Conservation (phyloP, 2,888 invertebrate species). For the Coelopa pilipes region DNA sequence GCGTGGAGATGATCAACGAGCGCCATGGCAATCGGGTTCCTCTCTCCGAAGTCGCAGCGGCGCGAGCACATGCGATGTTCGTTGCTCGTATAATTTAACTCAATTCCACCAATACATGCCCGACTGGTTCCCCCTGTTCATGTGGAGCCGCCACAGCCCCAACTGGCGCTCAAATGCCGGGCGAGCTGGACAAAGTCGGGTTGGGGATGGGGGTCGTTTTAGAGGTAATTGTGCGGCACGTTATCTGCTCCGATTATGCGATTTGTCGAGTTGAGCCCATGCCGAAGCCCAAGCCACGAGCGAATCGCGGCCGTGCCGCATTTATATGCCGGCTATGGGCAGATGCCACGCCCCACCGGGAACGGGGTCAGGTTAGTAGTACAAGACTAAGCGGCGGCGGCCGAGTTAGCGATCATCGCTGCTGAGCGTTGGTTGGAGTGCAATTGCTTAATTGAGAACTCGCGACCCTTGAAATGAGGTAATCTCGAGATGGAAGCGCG, state of each 20-base stretch:
- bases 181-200: not conserved
- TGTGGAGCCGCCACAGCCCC: not conserved
- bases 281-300: not conserved
- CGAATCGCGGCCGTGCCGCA: not conserved
- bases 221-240: not conserved
- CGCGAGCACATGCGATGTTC: too few relatives aligned
- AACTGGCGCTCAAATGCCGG: not conserved
- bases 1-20: too few relatives aligned
- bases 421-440: too few relatives aligned
- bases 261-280: not conserved
- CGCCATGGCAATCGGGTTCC: too few relatives aligned
- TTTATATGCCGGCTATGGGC: not conserved
- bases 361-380: conserved; percentile 50
- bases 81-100: not conserved
- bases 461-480: too few relatives aligned
- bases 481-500: too few relatives aligned
- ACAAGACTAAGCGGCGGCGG: conserved; percentile 55
- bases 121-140: not conserved
- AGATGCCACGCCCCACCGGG: not conserved
- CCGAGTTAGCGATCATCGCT: too few relatives aligned
- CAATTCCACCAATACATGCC: conserved; percentile 1
- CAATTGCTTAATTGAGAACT: too few relatives aligned
- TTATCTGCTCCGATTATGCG: not conserved
- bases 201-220: not conserved
- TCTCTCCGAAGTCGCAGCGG: too few relatives aligned